A percentile compares a stretch with the other conserved stretches of the same genome.
Evolutionary conservation across 2,888 invertebrate genomes (phyloP).

Genomic region (Folsomia manolachei): DNA sequence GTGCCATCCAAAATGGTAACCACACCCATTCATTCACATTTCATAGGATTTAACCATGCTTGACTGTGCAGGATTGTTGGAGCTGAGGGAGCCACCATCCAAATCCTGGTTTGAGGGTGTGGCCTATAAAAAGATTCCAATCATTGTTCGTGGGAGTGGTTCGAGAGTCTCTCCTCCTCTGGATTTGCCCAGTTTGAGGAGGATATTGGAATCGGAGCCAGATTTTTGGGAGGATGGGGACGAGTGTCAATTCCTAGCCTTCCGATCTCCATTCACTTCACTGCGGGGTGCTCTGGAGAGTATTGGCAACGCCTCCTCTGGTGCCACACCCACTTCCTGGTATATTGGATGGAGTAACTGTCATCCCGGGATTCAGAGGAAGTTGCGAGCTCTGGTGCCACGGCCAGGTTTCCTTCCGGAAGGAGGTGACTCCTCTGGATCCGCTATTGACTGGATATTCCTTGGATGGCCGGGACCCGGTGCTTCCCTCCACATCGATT

Average conservation of each 20-base stretch:
- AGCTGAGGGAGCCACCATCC: conserved; percentile 52
- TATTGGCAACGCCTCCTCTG: conserved; percentile 64
- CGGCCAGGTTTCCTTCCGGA: conserved; percentile 81
- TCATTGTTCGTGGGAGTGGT: conserved; percentile 73
- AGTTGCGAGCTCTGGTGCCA: conserved; percentile 72
- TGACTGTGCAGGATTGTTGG: conserved; percentile 22
- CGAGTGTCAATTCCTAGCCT: conserved; percentile 82
- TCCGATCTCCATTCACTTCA: conserved; percentile 75
- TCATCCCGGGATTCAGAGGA: conserved; percentile 71
- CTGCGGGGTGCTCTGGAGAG: conserved; percentile 74
- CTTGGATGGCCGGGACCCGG: conserved; percentile 82
- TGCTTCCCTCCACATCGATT: conserved; percentile 80
- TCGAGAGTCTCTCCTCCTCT: conserved; percentile 30
- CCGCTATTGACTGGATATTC: conserved; percentile 85
- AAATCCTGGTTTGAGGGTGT: conserved; percentile 67
- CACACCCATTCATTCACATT: too few relatives aligned
- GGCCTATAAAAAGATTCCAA: conserved; percentile 75
- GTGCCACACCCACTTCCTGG: conserved; percentile 70
- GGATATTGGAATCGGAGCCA: conserved; percentile 44
- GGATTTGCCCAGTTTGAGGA: conserved; percentile 39
- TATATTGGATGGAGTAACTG: conserved; percentile 93
- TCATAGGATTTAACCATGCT: neutral
- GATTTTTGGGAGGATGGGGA: conserved; percentile 60
- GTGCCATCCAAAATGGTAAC: conserved; percentile 55
- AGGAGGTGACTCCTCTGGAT: conserved; percentile 85